A percentile compares a stretch with the other conserved stretches of the same genome.
phyloP scores from a whole-genome alignment of 2,113 vertebrate genomes.

The Actinemys pallida region DNA sequence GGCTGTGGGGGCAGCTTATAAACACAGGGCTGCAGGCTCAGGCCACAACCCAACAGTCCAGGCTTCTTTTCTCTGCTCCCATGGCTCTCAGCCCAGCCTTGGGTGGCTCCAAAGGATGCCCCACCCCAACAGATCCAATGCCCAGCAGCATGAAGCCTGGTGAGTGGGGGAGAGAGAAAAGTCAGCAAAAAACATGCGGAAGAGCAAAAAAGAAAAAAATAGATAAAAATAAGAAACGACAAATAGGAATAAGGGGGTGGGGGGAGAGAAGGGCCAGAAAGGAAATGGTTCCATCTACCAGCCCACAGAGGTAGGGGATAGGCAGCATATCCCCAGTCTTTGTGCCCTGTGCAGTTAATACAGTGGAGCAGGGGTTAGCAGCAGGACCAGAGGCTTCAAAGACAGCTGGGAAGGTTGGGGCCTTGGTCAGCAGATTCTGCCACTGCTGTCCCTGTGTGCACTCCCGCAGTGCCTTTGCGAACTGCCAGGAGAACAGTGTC shows the following conservation, averaged over 20 bases:
- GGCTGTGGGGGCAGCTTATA: not conserved
- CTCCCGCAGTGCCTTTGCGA: not conserved
- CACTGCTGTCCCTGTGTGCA: not conserved
- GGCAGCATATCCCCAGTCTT: not conserved
- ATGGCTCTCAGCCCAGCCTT: not conserved
- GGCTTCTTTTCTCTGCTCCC: not conserved
- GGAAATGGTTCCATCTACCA: not conserved
- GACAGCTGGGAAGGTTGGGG: not conserved
- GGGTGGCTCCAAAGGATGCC: not conserved
- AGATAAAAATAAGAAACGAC: not conserved
- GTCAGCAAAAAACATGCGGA: not conserved
- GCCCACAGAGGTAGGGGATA: not conserved
- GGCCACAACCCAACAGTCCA: not conserved
- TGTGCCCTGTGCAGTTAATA: not conserved
- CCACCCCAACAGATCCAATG: not conserved
- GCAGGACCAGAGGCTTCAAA: not conserved
- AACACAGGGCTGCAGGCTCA: not conserved
- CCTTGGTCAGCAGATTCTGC: not conserved
- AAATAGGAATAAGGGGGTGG: not conserved
- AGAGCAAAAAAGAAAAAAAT: not conserved
- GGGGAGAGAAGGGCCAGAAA: not conserved
- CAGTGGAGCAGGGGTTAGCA: not conserved
- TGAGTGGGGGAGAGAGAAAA: not conserved
- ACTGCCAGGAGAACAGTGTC: not conserved
- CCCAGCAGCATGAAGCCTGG: not conserved